phyloP scores from a whole-genome alignment of 1,140 invertebrate species.

The Aporrectodea caliginosa region DNA sequence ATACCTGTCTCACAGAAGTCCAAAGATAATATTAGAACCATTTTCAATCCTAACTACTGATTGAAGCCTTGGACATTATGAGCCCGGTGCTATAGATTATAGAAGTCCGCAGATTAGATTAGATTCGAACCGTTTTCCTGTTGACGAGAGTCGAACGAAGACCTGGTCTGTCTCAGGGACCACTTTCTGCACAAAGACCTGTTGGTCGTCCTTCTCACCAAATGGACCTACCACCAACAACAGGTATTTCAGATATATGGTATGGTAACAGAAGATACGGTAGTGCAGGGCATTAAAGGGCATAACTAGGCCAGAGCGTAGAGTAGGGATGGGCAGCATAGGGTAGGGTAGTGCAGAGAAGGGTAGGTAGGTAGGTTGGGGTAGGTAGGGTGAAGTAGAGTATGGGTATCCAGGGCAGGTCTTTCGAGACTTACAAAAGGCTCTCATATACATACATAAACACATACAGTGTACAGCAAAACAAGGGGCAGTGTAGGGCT shows the following conservation, averaged over 20 bases:
- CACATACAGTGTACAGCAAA: no score
- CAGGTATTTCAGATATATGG: no score
- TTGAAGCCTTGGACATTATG: neutral
- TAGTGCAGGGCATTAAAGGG: neutral
- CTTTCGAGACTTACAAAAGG: no score
- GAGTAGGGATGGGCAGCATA: neutral
- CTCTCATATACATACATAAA: no score
- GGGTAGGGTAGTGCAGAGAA: neutral
- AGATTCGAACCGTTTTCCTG: constrained; percentile 90
- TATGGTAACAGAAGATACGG: no score
- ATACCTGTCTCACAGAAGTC: neutral
- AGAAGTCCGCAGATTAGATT: no score
- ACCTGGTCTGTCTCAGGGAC: constrained; percentile 92
- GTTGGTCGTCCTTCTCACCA: constrained; percentile 94
- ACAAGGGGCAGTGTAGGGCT: no score
- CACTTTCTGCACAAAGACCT: constrained; percentile 96
- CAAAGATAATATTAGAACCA: neutral
- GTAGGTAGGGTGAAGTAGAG: no score
- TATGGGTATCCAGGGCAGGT: no score
- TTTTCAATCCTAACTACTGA: neutral
- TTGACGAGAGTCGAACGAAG: constrained; percentile 88
- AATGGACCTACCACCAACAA: constrained; percentile 70
- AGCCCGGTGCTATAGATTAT: no score
- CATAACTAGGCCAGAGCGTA: neutral
- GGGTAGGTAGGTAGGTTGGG: no score